Evolutionary conservation across 2,113 vertebrate species (phyloP), one percentile per base, ranked within the genome.

Genomic region (Beaufortia kweichowensis): DNA sequence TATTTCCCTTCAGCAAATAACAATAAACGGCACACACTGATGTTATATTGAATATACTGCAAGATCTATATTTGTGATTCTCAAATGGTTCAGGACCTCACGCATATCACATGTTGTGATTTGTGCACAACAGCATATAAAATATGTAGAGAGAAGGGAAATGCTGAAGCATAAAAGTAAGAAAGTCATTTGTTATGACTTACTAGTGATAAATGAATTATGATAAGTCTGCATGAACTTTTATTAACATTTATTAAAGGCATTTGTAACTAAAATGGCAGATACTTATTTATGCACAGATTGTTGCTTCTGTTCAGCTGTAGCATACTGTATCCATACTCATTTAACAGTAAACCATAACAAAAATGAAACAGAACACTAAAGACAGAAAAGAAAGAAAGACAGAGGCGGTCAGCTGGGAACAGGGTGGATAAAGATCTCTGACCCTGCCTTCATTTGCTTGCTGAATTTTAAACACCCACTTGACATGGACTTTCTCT

Each of bases 391-490:
- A 19, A 14, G 21, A 75, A 17, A 12, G 3, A 28, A 7, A 57
- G 23, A 43, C 28, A 53, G 15, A 4, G 72, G 53, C 15, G 11
- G 53, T 81, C 79, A 61, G 9, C 77, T 26, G 68, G 53, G 68
- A 80, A 19, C 9, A 57, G 1, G 43, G 50, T 64, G 63, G 65
- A 78, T 64, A 61, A 76, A 76, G 33, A 43, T 33, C 28, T 66
- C 39, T 8, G 15, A 59, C 68, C 56, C 26, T 56, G 48, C 4
- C 23, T 23, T 62, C 21, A 41, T 71, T 79, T 48, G 57, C 76
- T 75, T 26, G 29, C 48, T 82, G 60, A 28, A 75, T 75, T 75
- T 64, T 14, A 39, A 14, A 69, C 71, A 64, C 53, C 29, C 64
- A 39, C 71, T 46, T 35, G 31, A 35, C 50, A 11, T n/a, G n/a